Evolutionary conservation across 2,113 vertebrate genomes (phyloP), one percentile per base, ranked within the genome.

Genomic region (Labeo catla): DNA sequence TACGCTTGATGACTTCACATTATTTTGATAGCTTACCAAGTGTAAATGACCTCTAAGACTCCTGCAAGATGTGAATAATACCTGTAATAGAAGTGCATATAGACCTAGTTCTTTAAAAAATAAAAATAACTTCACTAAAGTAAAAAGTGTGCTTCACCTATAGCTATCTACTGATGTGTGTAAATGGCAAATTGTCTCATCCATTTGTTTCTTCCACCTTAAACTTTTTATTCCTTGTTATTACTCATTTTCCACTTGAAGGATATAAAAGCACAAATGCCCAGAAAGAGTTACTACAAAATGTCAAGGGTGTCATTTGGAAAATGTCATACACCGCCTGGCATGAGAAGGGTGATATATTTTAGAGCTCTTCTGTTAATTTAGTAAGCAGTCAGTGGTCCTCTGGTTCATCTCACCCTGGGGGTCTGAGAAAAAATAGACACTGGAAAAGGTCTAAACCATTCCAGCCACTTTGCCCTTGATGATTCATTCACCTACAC

Each of bases 331-430:
- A 84, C 52, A 59, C 28, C 52, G 21, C 68, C 50, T 73, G 50
- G 82, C 82, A 74, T 84, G 68, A 84, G 82, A 74, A 84, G 68
- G 68, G 50, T 74, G 82, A 84, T 73, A 57, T 84, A 84, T 84
- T 84, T 84, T 84, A 74, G 52, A 84, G 82, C 82, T 84, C 50
- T 73, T 54, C 50, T 57, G 68, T 84, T 84, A 84, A 84, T 84
- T 84, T 84, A 84, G 49, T 57, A 84, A 84, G 50, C 34, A 84
- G 82, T 74, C 50, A 57, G 66, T 39, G 82, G 82, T 84, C 82
- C 12, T 73, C 10, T 59, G 82, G 49, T 84, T 73, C 68, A 73
- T 84, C 82, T 84, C 82, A 84, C 49, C 82, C 82, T 73, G 36
- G 68, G 81, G 82, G 82, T 45, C 50, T 84, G 34, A 73, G 82